A percentile compares a stretch with the other conserved stretches of the same genome.
These are phyloP conservation scores for Lasioglossum zephyrum DNA, from an alignment of 2,888 invertebrate species.

Conservation along the genomic window DNA sequence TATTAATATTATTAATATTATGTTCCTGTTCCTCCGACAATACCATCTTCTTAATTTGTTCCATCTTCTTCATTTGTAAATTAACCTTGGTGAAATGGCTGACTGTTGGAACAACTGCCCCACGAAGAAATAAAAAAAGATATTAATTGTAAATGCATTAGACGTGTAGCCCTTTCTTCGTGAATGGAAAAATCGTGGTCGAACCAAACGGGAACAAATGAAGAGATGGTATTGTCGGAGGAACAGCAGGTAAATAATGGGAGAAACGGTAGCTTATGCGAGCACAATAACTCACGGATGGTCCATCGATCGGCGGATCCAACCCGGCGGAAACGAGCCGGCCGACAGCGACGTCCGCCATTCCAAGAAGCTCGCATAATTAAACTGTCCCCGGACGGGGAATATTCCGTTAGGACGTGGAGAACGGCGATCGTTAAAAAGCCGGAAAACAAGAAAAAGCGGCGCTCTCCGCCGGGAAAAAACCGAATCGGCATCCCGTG, in stretches of 20 bases:
- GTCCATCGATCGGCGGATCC: conserved; percentile 13
- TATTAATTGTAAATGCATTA: not conserved
- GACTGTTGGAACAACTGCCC: not conserved
- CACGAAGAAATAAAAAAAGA: no score
- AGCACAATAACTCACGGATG: conserved; percentile 15
- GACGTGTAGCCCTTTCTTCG: not conserved
- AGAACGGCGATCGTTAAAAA: conserved; percentile 10
- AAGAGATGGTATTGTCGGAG: not conserved
- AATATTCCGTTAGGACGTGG: conserved; percentile 47
- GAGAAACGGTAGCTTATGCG: conserved; percentile 24
- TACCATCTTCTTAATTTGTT: no score
- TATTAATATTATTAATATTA: no score
- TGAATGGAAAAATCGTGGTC: not conserved
- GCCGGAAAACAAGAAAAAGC: conserved; percentile 16
- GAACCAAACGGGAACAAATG: not conserved
- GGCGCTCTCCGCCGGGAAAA: conserved; percentile 10
- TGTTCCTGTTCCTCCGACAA: no score
- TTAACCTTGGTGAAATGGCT: no score
- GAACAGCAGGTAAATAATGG: conserved; percentile 14
- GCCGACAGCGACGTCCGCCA: conserved; percentile 3
- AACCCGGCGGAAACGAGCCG: not conserved
- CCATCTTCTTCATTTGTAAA: no score
- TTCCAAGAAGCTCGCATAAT: conserved; percentile 41
- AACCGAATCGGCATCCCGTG: conserved; percentile 23
- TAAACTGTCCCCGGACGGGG: conserved; percentile 27